Conservation (phyloP, 2,888 invertebrate species). For the Caenorhabditis sinica region DNA sequence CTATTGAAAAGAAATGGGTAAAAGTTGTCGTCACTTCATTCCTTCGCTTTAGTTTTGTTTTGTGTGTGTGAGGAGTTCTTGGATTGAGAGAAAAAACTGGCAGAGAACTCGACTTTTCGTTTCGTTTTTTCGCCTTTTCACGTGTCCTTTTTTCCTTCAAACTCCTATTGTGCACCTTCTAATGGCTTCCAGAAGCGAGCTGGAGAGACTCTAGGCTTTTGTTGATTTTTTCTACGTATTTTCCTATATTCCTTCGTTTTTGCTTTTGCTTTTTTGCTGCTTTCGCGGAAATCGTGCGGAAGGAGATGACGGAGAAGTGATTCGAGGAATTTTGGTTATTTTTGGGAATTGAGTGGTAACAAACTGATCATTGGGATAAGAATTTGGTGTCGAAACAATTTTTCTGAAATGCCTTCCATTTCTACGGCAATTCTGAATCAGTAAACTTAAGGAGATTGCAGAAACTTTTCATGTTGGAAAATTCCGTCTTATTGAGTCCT, state of each 20-base stretch:
- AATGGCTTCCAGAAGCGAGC: slow-evolving; percentile 35
- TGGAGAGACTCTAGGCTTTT: slow-evolving; percentile 2
- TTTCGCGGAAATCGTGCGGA: slow-evolving; percentile 21
- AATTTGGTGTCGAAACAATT: too few species aligned
- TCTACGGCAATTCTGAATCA: too few species aligned
- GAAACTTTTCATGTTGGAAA: too few species aligned
- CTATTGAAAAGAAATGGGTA: background rate
- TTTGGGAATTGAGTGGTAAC: too few species aligned
- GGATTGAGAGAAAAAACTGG: background rate
- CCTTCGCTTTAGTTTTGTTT: background rate
- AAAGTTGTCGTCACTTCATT: slow-evolving; percentile 14
- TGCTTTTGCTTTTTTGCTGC: background rate
- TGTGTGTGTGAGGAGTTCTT: slow-evolving; percentile 4
- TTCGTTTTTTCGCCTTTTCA: slow-evolving; percentile 13
- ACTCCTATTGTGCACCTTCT: slow-evolving; percentile 25
- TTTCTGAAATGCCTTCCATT: too few species aligned
- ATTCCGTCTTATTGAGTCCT: too few species aligned
- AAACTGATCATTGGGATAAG: too few species aligned
- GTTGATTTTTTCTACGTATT: slow-evolving; percentile 38
- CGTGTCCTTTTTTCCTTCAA: slow-evolving; percentile 11
- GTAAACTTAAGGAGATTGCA: too few species aligned
- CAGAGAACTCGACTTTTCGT: background rate
- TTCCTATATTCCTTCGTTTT: background rate
- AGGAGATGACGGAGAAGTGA: background rate
- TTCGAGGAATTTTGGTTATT: too few species aligned